A percentile compares a stretch with the other conserved stretches of the same genome.
Conservation (phyloP, 2,113 vertebrate species). For the Pantherophis guttatus region DNA sequence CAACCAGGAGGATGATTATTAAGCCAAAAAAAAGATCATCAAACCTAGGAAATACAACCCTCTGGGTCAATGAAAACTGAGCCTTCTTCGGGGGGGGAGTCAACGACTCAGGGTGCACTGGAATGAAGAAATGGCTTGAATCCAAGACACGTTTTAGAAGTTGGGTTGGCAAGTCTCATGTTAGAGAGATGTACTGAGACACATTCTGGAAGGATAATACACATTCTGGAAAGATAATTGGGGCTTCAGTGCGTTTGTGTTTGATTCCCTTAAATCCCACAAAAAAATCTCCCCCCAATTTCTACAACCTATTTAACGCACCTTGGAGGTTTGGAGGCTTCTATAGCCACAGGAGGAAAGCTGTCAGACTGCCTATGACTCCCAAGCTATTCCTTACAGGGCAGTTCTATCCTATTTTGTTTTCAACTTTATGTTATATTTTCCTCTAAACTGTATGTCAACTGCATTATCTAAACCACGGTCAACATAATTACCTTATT, state of each 20-base stretch:
- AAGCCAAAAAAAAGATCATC: background rate
- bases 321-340: background rate
- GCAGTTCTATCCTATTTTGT: conserved; percentile 17
- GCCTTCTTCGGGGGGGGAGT: background rate
- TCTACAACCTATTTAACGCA: background rate
- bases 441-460: background rate
- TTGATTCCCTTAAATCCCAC: background rate
- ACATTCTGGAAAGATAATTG: background rate
- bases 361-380: background rate
- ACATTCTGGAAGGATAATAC: background rate
- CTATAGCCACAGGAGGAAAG: background rate
- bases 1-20: background rate
- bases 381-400: background rate
- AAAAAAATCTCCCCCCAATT: background rate
- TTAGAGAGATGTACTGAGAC: background rate
- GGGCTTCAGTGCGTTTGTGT: background rate
- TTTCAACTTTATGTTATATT: conserved; percentile 30
- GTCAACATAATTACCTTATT: background rate
- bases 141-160: background rate
- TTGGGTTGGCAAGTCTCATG: background rate
- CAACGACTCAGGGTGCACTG: background rate
- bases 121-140: background rate
- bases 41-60: background rate
- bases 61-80: conserved; percentile 13
- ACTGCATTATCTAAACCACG: no score